Percentiles rank a stretch among this genome's conserved stretches.
Evolutionary conservation across 1,140 invertebrate genomes (phyloP).

Genomic region (Drosophila pseudoananassae): DNA sequence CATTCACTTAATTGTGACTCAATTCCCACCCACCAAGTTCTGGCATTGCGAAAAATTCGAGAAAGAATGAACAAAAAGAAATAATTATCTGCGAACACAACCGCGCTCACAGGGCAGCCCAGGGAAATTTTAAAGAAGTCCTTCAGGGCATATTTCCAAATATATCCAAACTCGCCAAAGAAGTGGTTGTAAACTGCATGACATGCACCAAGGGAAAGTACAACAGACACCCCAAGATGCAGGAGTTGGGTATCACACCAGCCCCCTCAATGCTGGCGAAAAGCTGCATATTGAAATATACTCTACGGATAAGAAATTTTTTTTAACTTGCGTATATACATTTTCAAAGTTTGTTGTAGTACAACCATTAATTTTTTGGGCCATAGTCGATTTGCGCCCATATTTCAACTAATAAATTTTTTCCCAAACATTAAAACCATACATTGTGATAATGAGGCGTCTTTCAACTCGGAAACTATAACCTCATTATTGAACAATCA

Average conservation of each 20-base stretch:
- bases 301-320: too few species aligned
- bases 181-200: constrained; percentile 33
- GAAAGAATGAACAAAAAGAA: constrained; percentile 9
- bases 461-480: too few species aligned
- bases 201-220: constrained; percentile 20
- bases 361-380: not conserved
- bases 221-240: constrained; percentile 27
- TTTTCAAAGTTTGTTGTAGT: not conserved
- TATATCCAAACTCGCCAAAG: constrained; percentile 24
- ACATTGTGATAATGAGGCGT: too few species aligned
- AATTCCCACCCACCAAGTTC: constrained; percentile 21
- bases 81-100: constrained; percentile 22
- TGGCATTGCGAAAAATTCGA: constrained; percentile 25
- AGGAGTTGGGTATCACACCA: constrained; percentile 22
- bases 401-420: too few species aligned
- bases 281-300: too few species aligned
- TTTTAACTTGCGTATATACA: not conserved
- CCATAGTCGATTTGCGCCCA: not conserved
- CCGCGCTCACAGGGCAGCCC: constrained; percentile 27
- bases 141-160: constrained; percentile 39
- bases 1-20: constrained; percentile 12
- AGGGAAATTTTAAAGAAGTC: constrained; percentile 26
- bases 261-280: constrained; percentile 9
- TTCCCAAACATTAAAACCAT: too few species aligned
- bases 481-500: too few species aligned